Base-by-base conservation (phyloP, 2,797 vertebrate genomes). In the Tokudaia tokunoshimensis region DNA sequence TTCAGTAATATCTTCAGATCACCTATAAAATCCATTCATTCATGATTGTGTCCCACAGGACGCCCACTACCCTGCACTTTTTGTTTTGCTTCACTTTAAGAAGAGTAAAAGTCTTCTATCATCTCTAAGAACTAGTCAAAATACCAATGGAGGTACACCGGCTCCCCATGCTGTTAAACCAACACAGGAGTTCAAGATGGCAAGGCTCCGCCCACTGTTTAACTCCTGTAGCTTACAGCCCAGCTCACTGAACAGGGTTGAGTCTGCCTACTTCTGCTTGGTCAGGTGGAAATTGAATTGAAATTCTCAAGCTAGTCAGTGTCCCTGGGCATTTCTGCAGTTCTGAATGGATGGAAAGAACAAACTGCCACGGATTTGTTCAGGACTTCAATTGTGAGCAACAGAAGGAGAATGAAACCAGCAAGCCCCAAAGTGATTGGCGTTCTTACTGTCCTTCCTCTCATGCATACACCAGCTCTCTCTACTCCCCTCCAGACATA, bases 11-110 rank as follows among this genome's bases (percentile, higher is more conserved):
- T 76, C 92, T 92, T 52, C 29, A 52, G 31, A 94, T 94, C 92
- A 83, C 84, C 75, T 88, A 57, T 89, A 95, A 88, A 91, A 96
- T 80, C 94, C 76, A 92, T 83, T 89, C 92, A 92, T 92, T 95
- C 8, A 17, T 12, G 29, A 29, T 67, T 81, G 72, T 20, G 47
- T 67, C 65, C 86, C n/a, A 2, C 31, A 67, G n/a, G 22, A 70
- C 87, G 81, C 65, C 10, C 37, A 41, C 57, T 44, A 37, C 3
- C 24, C 80, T 83, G 57, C 7, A 17, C 37, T 8, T 78, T 78
- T 52, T 24, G 61, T 22, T 65, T 6, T 72, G 34, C 61, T 50
- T 81, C 57, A 70, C 76, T 81, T 79, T 82, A 84, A 79, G 59
- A 94, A 94, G 19, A 63, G 63, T 88, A 55, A 92, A 95, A 92